Conservation (phyloP, 2,888 invertebrate genomes). For the Cynaeus angustus region DNA sequence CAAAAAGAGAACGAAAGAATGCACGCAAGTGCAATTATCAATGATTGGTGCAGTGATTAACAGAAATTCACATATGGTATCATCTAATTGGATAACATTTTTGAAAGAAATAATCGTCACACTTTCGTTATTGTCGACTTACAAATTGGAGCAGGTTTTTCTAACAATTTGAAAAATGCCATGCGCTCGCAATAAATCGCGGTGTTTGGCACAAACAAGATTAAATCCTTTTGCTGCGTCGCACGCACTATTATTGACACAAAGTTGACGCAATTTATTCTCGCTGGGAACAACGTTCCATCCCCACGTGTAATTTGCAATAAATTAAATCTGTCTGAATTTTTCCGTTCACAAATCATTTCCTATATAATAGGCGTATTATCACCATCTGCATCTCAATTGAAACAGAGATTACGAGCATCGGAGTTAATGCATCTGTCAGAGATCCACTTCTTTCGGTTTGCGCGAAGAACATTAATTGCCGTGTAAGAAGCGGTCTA, state of each 20-base stretch:
- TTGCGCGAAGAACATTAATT: slow-evolving; percentile 64
- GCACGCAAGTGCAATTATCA: too few species aligned
- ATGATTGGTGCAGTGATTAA: too few species aligned
- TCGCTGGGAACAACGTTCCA: neutral
- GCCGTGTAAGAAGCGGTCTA: slow-evolving; percentile 54
- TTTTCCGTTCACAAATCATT: slow-evolving; percentile 50
- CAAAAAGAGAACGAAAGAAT: too few species aligned
- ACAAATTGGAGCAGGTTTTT: too few species aligned
- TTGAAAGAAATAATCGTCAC: too few species aligned
- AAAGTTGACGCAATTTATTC: slow-evolving; percentile 19
- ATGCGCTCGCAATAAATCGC: too few species aligned
- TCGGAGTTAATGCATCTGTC: slow-evolving; percentile 68
- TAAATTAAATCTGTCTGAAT: slow-evolving; percentile 44
- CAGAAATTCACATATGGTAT: too few species aligned
- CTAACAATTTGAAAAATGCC: too few species aligned
- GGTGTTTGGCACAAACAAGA: too few species aligned
- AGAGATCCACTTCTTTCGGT: slow-evolving; percentile 64
- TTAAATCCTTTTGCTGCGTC: neutral
- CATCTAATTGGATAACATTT: too few species aligned
- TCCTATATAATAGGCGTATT: slow-evolving; percentile 50
- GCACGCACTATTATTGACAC: slow-evolving; percentile 9
- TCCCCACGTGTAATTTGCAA: slow-evolving; percentile 47
- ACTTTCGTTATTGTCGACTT: too few species aligned
- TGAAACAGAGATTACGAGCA: slow-evolving; percentile 64
- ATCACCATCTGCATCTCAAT: slow-evolving; percentile 52